These are phyloP conservation scores for Thecocarcelia acutangulata DNA, from an alignment of 2,888 invertebrate species.

Conservation along the genomic window DNA sequence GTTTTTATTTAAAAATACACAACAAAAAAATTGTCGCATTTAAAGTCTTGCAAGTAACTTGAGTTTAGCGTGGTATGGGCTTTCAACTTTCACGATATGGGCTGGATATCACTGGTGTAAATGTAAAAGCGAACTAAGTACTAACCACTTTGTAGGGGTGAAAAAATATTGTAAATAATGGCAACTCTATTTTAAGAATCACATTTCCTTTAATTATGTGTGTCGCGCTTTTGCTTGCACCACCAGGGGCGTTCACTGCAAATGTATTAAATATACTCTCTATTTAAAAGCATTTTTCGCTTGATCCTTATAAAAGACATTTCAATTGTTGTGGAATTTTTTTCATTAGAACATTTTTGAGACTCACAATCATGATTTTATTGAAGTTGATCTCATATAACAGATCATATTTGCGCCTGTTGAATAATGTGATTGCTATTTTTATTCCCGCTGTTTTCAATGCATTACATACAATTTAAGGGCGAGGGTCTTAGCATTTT, in stretches of 20 bases:
- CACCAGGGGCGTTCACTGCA: slow-evolving; percentile 54
- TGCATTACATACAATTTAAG: slow-evolving; percentile 19
- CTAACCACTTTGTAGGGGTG: background rate
- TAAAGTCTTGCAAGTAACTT: too few species aligned
- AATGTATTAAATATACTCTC: slow-evolving; percentile 20
- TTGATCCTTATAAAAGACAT: slow-evolving; percentile 13
- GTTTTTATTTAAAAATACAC: too few species aligned
- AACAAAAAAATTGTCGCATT: too few species aligned
- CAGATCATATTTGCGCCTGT: slow-evolving; percentile 65
- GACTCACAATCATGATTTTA: slow-evolving; percentile 58
- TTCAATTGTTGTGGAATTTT: slow-evolving; percentile 54
- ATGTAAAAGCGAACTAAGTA: too few species aligned
- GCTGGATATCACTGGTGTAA: too few species aligned
- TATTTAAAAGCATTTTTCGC: slow-evolving; percentile 19
- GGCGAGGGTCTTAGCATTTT: slow-evolving; percentile 72
- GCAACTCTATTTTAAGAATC: slow-evolving; percentile 36
- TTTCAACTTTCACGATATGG: too few species aligned
- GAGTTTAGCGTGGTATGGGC: too few species aligned
- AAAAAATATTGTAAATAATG: background rate
- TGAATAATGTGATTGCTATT: slow-evolving; percentile 53
- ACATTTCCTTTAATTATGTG: slow-evolving; percentile 58
- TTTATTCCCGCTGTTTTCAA: background rate
- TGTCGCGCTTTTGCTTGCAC: slow-evolving; percentile 54
- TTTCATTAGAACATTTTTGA: slow-evolving; percentile 36
- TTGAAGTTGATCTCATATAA: slow-evolving; percentile 77